Base-by-base conservation (phyloP, 2,113 vertebrate species). In the Chaenocephalus aceratus region DNA sequence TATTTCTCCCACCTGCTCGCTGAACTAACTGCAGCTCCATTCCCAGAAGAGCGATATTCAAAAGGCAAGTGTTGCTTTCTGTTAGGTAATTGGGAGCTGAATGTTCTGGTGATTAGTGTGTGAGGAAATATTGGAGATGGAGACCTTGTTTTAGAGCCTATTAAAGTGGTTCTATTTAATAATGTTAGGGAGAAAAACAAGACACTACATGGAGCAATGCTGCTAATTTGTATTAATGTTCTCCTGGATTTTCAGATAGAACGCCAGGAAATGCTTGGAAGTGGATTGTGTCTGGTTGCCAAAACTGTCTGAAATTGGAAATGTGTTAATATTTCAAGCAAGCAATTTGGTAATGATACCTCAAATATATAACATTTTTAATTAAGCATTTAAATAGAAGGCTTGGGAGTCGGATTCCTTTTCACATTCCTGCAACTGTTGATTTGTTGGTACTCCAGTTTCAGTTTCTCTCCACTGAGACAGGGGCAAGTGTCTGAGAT, bases 21-120 rank as follows among this genome's bases (percentile, higher is more conserved):
- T 60, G 49, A 86, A 44, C 69, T 73, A 62, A 69, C 73, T 48
- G 23, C 79, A 23, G 71, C 71, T 61, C 23, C 10, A 0, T 16
- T 79, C 80, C 67, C 5, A 16, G 79, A 82, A 81, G 26, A 71
- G 60, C 0, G 64, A 65, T 62, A 73, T 67, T 75, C 48, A 16
- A 59, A 76, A 26, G n/a, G 30, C 26, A 62, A 78, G 54, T 59
- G 56, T 70, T 74, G 65, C 83, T 83, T 89, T 80, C 44, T 63
- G 41, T 59, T 26, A 30, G 60, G 65, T 84, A 87, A 87, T 78
- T 80, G 70, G 79, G 53, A 79, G 74, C 75, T 59, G 78, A 56
- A 0, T 60, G 76, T 77, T 83, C 30, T 60, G 65, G 45, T 77
- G 65, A 86, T 86, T 87, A 60, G 75, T 9, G 60, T 26, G 66